These are phyloP conservation scores for Torymus auratus DNA, from an alignment of 2,888 invertebrate species.

Conservation along the genomic window DNA sequence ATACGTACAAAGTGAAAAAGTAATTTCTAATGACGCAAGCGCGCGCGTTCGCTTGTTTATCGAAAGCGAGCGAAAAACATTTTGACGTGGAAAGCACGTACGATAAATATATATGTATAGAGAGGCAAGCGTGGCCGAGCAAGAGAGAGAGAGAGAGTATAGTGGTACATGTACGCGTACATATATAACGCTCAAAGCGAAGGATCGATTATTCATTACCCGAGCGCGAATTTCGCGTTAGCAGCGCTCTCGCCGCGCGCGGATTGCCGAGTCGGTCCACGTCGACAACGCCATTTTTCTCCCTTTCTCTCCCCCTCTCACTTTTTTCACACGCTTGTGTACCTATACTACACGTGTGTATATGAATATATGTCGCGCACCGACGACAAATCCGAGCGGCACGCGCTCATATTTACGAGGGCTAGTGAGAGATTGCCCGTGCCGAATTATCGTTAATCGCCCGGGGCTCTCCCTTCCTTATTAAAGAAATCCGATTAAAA, in stretches of 20 bases:
- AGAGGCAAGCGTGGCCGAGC: too few relatives aligned
- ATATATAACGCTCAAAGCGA: neutral
- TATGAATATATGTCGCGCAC: neutral
- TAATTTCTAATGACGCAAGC: slow-evolving; percentile 37
- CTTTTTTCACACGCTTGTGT: neutral
- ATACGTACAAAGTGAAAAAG: slow-evolving; percentile 24
- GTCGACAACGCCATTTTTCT: slow-evolving; percentile 41
- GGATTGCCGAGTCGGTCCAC: slow-evolving; percentile 20
- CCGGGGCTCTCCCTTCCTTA: too few relatives aligned
- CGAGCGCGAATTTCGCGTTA: slow-evolving; percentile 1
- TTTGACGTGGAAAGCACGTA: slow-evolving; percentile 27
- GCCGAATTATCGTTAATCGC: neutral
- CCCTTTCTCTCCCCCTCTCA: neutral
- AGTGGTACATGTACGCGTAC: too few relatives aligned
- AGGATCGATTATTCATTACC: slow-evolving; percentile 46
- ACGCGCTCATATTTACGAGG: neutral
- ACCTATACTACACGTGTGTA: neutral
- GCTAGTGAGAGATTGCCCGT: neutral
- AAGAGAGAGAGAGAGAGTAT: too few relatives aligned
- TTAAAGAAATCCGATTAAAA: slow-evolving; percentile 37
- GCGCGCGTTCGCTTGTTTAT: slow-evolving; percentile 23
- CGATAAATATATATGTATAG: slow-evolving; percentile 23
- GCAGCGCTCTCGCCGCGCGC: neutral
- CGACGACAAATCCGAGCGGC: neutral
- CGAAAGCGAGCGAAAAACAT: slow-evolving; percentile 24